Conservation (phyloP, 2,113 vertebrate species). For the Heterochromis multidens region DNA sequence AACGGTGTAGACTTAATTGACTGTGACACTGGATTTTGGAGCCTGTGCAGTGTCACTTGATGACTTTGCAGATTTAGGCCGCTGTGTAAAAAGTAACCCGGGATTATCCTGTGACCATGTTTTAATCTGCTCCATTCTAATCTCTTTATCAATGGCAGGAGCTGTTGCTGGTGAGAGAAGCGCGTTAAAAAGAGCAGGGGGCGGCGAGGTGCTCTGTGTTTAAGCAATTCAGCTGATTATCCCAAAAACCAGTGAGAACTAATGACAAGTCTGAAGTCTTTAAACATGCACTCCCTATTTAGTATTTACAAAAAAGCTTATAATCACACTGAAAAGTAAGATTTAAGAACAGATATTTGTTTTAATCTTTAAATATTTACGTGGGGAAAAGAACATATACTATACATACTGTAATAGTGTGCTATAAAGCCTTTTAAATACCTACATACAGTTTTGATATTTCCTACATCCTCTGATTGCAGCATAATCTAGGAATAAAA, state of each 20-base stretch:
- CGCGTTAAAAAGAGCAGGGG: conserved; percentile 53
- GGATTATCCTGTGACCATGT: conserved; percentile 48
- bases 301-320: not conserved
- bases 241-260: not conserved
- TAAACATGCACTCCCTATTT: not conserved
- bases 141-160: conserved; percentile 38
- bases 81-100: conserved; percentile 20
- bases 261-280: not conserved
- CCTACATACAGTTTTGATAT: not conserved
- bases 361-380: not conserved
- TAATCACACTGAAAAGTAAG: rapidly evolving
- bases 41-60: conserved; percentile 22
- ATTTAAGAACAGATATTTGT: not conserved
- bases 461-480: not conserved
- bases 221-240: conserved; percentile 19
- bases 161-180: not conserved
- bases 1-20: not conserved
- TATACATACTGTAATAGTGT: not conserved
- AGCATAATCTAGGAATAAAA: not conserved
- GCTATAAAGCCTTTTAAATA: not conserved
- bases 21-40: not conserved
- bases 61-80: conserved; percentile 49
- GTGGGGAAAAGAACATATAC: not conserved
- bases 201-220: not conserved
- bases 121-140: conserved; percentile 60